Percentiles rank a stretch among this genome's conserved stretches.
Conservation (phyloP, 2,888 invertebrate genomes). For the Pinctada fucata region DNA sequence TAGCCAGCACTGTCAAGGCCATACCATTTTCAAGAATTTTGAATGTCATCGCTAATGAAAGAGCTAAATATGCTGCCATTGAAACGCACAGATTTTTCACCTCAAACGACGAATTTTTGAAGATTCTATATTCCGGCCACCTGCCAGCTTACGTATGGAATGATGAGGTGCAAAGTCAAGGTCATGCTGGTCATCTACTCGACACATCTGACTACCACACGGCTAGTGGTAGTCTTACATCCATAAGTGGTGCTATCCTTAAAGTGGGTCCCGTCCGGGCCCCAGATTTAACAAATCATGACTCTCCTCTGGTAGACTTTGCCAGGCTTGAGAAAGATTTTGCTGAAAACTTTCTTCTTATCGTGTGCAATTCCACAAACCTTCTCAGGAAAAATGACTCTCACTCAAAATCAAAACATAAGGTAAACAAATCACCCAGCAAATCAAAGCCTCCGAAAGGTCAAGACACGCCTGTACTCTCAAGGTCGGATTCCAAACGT, state of each 20-base stretch:
- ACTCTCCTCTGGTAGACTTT: slow-evolving; percentile 71
- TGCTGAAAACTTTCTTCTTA: slow-evolving; percentile 71
- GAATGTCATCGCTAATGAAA: slow-evolving; percentile 70
- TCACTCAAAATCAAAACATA: slow-evolving; percentile 41
- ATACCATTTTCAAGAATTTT: slow-evolving; percentile 71
- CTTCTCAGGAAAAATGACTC: slow-evolving; percentile 67
- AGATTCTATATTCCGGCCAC: slow-evolving; percentile 56
- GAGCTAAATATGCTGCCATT: slow-evolving; percentile 72
- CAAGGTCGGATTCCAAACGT: slow-evolving; percentile 66
- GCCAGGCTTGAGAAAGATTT: slow-evolving; percentile 71
- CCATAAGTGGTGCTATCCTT: slow-evolving; percentile 66
- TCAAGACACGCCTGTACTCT: slow-evolving; percentile 65
- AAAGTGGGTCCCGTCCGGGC: slow-evolving; percentile 65
- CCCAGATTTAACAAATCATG: slow-evolving; percentile 69
- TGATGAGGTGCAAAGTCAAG: slow-evolving; percentile 51
- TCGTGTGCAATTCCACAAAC: slow-evolving; percentile 74
- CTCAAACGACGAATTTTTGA: slow-evolving; percentile 67
- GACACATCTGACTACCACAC: slow-evolving; percentile 70
- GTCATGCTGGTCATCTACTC: slow-evolving; percentile 45
- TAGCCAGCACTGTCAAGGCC: slow-evolving; percentile 61
- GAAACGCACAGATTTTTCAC: slow-evolving; percentile 73
- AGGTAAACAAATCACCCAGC: slow-evolving; percentile 36
- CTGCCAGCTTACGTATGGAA: slow-evolving; percentile 68
- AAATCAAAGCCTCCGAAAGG: slow-evolving; percentile 54
- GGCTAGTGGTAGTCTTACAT: slow-evolving; percentile 65